Base-by-base conservation (phyloP, 2,888 invertebrate species). In the Patella depressa region DNA sequence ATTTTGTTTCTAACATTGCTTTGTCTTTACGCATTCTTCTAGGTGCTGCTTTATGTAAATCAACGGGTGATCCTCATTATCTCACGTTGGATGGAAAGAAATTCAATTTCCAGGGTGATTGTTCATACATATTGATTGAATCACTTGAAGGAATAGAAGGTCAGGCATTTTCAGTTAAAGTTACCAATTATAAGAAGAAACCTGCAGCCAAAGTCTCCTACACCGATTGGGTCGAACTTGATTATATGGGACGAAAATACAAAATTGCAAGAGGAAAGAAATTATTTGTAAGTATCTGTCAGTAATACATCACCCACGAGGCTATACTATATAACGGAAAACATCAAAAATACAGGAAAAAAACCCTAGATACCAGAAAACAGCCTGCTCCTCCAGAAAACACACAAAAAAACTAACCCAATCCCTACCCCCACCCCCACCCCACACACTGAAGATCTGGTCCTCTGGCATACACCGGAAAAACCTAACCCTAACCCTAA, bases 21-120 rank as follows among this genome's bases (percentile, higher is more conserved):
- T 45, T 45, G 45, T 45, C 45, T 45, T 45, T 9, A 45, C 45
- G 9, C 45, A 45, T 45, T 65, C 3, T 65, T 65, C 19, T 24
- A 65, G 65, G 3, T 24, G 65, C 65, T 24, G 84, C 83, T 45
- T 57, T 77, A 5, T 89, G 89, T 75, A 72, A 77, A 3, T 78
- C 86, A 19, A 76, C 80, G 0, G 87, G 87, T 55, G 87, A 85
- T 72, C 85, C 85, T 3, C 84, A 85, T 65, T 77, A 84, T 45
- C 79, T 71, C 2, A 86, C 88, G 11, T 88, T 86, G 78, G 88
- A 89, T 82, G 83, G 82, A 65, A 83, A 83, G 88, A 88, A 83
- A 85, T 65, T 24, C 65, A 65, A 65, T 65, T 65, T 65, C 65
- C 65, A 65, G 4, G 65, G 65, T 0, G 65, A 65, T 14, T 65